A percentile compares a stretch with the other conserved stretches of the same genome.
Conservation (phyloP, 2,113 vertebrate species). For the Nothobranchius furzeri region DNA sequence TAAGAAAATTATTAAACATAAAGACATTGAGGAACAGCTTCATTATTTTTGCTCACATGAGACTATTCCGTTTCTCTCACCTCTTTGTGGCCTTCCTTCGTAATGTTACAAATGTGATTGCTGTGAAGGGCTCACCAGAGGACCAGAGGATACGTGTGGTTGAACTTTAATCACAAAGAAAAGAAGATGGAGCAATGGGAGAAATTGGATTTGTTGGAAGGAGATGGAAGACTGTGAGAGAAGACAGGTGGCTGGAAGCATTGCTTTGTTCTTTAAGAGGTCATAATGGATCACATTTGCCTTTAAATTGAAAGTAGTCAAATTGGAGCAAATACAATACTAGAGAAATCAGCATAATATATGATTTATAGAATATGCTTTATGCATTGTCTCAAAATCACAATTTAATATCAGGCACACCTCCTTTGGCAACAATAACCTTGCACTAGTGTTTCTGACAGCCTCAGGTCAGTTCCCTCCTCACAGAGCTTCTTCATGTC, state of each 20-base stretch:
- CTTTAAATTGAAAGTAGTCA: too few relatives aligned
- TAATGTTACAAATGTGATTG: conserved; percentile 43
- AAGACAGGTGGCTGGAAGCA: too few relatives aligned
- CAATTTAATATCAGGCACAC: neutral
- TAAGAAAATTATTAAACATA: conserved; percentile 7
- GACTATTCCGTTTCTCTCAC: neutral
- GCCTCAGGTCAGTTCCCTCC: neutral
- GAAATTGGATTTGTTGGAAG: conserved; percentile 43
- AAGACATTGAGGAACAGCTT: conserved; percentile 2
- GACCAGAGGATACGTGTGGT: conserved; percentile 14
- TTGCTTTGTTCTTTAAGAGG: too few relatives aligned
- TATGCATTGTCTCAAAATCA: neutral
- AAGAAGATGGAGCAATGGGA: conserved; percentile 19
- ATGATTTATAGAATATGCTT: too few relatives aligned
- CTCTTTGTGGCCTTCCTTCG: conserved; percentile 1
- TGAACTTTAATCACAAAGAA: conserved; percentile 46
- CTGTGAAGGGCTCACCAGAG: conserved; percentile 14
- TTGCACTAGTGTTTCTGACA: neutral
- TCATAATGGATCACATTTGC: too few relatives aligned
- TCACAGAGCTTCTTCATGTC: neutral
- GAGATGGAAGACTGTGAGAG: conserved; percentile 19
- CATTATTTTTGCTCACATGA: conserved; percentile 1
- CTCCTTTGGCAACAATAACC: neutral
- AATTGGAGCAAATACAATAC: too few relatives aligned
- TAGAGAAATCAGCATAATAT: too few relatives aligned